Conservation (phyloP, 23 tunicate genomes). For the Botrylloides violaceus region DNA sequence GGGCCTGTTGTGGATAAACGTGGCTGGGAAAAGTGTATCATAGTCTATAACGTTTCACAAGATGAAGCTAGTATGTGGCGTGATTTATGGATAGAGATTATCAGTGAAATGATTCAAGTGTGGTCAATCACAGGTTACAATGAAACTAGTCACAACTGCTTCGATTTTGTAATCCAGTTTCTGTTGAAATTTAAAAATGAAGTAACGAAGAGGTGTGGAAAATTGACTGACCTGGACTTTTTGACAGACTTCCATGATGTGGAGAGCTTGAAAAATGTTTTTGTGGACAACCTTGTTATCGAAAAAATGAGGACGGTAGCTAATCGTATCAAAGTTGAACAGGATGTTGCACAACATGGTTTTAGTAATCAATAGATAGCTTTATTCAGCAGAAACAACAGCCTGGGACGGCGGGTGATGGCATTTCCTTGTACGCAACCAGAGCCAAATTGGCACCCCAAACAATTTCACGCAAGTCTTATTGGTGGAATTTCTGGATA, state of each 20-base stretch:
- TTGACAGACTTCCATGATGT: neutral
- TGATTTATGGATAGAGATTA: neutral
- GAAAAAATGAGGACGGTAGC: too few species aligned
- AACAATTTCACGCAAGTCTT: too few species aligned
- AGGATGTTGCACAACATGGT: too few species aligned
- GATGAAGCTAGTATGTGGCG: neutral
- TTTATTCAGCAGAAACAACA: too few species aligned
- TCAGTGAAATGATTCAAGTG: neutral
- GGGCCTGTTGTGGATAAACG: neutral
- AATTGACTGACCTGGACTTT: neutral
- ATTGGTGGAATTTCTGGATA: too few species aligned
- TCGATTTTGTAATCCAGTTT: conserved; percentile 9
- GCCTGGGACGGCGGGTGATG: too few species aligned
- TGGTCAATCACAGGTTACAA: neutral
- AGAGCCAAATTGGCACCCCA: too few species aligned
- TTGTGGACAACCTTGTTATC: neutral
- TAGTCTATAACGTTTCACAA: neutral
- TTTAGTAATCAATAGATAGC: too few species aligned
- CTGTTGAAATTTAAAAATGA: neutral
- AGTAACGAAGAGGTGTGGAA: neutral
- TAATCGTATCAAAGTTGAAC: too few species aligned
- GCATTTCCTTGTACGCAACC: too few species aligned
- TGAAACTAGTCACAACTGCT: conserved; percentile 22
- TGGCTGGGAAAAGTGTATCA: conserved; percentile 8
- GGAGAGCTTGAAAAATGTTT: neutral